phyloP scores from a whole-genome alignment of 2,888 invertebrate genomes.

The Leucoptera coffeella region DNA sequence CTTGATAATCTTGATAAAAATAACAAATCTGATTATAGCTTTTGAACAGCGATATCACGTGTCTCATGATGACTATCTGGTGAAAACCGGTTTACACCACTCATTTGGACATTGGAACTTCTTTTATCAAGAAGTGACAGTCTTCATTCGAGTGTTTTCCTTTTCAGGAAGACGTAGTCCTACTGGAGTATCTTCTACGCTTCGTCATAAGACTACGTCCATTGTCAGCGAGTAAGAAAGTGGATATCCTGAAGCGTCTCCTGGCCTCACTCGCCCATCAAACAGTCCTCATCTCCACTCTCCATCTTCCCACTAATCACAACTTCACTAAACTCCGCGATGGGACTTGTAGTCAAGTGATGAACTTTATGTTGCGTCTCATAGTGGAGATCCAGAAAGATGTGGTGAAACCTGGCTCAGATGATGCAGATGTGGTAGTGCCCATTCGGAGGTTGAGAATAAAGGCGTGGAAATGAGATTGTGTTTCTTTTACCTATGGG shows the following conservation, averaged over 20 bases:
- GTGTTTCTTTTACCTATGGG: too few species aligned
- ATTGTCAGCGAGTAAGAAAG: conserved; percentile 51
- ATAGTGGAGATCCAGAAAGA: conserved; percentile 44
- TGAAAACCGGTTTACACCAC: too few species aligned
- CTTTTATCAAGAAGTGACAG: too few species aligned
- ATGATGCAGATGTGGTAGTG: conserved; percentile 31
- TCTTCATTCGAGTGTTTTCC: too few species aligned
- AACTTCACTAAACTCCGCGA: conserved; percentile 34
- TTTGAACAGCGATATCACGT: too few species aligned
- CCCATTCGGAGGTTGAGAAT: conserved; percentile 23
- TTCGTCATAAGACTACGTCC: conserved; percentile 63
- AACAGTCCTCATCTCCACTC: conserved; percentile 28
- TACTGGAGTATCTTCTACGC: conserved; percentile 66
- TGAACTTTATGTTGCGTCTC: conserved; percentile 46
- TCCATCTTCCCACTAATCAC: conserved; percentile 24
- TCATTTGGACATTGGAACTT: too few species aligned
- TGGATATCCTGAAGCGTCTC: conserved; percentile 57
- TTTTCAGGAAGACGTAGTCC: conserved; percentile 57
- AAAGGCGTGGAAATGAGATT: conserved; percentile 35
- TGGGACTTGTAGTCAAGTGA: conserved; percentile 47
- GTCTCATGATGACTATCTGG: too few species aligned
- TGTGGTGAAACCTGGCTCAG: conserved; percentile 25
- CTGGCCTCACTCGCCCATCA: conserved; percentile 65
- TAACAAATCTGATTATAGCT: too few species aligned
- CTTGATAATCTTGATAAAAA: too few species aligned